Evolutionary conservation across 2,888 invertebrate genomes (phyloP), one percentile per base, ranked within the genome.

Genomic region (Blastobasis adustella): DNA sequence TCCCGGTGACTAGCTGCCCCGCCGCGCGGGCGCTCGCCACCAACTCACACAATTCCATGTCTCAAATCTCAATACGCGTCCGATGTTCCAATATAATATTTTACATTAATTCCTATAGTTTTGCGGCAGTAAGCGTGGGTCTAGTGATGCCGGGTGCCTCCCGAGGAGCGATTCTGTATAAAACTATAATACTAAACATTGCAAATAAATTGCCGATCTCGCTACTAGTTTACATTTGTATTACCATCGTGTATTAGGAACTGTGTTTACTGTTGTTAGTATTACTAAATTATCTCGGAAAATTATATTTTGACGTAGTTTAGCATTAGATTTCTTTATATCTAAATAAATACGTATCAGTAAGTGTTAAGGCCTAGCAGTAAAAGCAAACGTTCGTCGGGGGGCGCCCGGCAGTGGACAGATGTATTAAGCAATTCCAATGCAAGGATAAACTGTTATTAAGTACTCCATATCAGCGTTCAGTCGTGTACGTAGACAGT

Each of bases 181-280:
- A 69, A 76, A 74, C 69, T 70, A 67, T 59, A 66, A 63, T 61
- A 23, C 37, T 61, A 72, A 68, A 67, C 62, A 65, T 65, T 67
- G 69, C 64, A 71, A 80, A 76, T 73, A 71, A 81, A 76, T 75
- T 71, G 75, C 64, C 63, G 62, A 65, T 66, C 76, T 67, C 69
- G 67, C 67, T 72, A 73, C 66, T 74, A 76, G 73, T 73, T 77
- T 78, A 66, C 61, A 23, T 23, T 71, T 67, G 73, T 67, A 75
- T 76, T 76, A 73, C 68, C 67, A 75, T 76, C 76, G 72, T 67
- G 63, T 76, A 78, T 76, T 87, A 88, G 87, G 87, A 88, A 88
- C 87, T 87, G 83, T 71, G 68, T 77, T 79, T 69, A 76, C 69
- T 77, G 76, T 80, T 79, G 80, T 74, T 61, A 69, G 67, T 69